These are phyloP conservation scores for Xestia ashworthii DNA, from an alignment of 2,888 invertebrate genomes.

Conservation along the genomic window DNA sequence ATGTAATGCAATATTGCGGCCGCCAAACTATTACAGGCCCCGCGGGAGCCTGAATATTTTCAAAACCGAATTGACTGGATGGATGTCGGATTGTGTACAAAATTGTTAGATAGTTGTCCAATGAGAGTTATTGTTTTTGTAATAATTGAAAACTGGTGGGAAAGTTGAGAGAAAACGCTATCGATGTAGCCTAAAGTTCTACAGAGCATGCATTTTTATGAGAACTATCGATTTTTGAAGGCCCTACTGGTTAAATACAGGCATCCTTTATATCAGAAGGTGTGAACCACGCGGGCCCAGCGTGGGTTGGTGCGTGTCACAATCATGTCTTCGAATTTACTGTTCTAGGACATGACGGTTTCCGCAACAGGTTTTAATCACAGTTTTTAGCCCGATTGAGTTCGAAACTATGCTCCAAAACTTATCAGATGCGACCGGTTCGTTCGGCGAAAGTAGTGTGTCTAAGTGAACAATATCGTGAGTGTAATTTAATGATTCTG, in stretches of 20 bases:
- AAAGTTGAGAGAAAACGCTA: neutral
- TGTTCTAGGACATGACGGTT: neutral
- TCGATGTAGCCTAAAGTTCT: neutral
- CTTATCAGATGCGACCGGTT: neutral
- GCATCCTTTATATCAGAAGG: neutral
- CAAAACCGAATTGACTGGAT: conserved; percentile 42
- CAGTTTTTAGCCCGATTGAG: neutral
- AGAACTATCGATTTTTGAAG: neutral
- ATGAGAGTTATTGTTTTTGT: conserved; percentile 27
- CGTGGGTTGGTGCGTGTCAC: neutral
- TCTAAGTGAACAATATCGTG: neutral
- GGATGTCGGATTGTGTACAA: conserved; percentile 35
- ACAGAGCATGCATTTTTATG: neutral
- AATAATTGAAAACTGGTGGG: neutral
- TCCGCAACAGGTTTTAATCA: neutral
- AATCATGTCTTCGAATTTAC: neutral
- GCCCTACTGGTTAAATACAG: neutral
- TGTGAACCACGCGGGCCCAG: neutral
- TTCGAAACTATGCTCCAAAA: neutral
- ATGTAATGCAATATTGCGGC: conserved; percentile 61
- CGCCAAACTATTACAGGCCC: conserved; percentile 63
- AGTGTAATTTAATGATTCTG: neutral
- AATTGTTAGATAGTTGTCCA: conserved; percentile 39
- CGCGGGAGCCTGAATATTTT: conserved; percentile 58
- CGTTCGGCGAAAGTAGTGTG: neutral